Conservation (phyloP, 2,797 vertebrate genomes). For the Setipinna tenuifilis region DNA sequence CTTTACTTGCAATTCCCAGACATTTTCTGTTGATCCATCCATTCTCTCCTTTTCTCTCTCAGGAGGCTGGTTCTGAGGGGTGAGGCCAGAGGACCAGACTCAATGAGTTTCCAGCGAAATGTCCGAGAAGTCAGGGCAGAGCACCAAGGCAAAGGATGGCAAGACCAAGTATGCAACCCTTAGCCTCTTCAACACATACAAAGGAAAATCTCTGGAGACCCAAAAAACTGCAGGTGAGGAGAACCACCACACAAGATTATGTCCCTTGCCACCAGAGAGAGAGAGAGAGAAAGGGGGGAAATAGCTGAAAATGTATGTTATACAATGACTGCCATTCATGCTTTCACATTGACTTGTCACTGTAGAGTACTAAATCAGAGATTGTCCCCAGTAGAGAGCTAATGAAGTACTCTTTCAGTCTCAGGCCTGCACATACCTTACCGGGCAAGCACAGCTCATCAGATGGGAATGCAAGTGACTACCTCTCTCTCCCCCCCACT, state of each 20-base stretch:
- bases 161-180: slow-evolving; percentile 99
- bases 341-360: neutral
- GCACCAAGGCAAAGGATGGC: slow-evolving; percentile 99
- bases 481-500: slow-evolving; percentile 15
- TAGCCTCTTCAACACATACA: slow-evolving; percentile 99
- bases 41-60: no score
- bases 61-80: slow-evolving; percentile 88
- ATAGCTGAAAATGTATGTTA: neutral
- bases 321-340: neutral
- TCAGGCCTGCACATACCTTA: neutral
- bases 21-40: no score
- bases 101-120: slow-evolving; percentile 99
- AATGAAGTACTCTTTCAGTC: neutral
- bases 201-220: slow-evolving; percentile 98
- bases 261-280: neutral
- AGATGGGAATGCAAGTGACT: slow-evolving; percentile 27
- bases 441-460: slow-evolving; percentile 22
- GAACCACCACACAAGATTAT: slow-evolving; percentile 33
- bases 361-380: neutral
- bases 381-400: neutral
- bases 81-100: slow-evolving; percentile 92
- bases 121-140: slow-evolving; percentile 99
- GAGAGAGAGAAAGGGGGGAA: no score
- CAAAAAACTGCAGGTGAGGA: slow-evolving; percentile 98
- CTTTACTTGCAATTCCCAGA: no score